Base-by-base conservation (phyloP, 2,113 vertebrate genomes). In the Oreamnos americanus region DNA sequence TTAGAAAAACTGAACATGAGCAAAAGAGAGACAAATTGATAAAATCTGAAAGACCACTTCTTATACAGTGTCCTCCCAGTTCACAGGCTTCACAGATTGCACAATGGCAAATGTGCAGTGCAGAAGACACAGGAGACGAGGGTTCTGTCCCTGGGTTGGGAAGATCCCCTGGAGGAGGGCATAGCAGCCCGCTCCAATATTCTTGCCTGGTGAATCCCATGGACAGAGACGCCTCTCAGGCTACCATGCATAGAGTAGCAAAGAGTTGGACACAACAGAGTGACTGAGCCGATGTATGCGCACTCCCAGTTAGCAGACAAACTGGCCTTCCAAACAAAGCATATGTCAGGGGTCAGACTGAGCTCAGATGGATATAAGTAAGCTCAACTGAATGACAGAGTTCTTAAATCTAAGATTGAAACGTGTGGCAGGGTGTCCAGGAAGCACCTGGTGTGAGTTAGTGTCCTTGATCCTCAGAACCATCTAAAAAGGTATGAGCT, bases 391-490 rank as follows among this genome's bases (percentile, higher is more conserved):
- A 92, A 74, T 2, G 67, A n/a, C 30, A 28, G 23, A 21, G 6
- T 45, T 53, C 94, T 85, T 87, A 58, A 36, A n/a, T n/a, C 47
- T 74, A 55, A 64, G 74, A 30, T 0, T 6, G 64, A 89, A 86
- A 45, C 8, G 1, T 25, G 9, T 53, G 62, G 81, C 30, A 60
- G 49, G 53, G n/a, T 43, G 62, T 71, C 81, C 57, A 36, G 49
- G 30, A 43, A 94, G 51, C 55, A 86, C 45, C 78, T 84, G 81
- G 4, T 17, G 25, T 87, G 28, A 79, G 60, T 96, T 84, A 11
- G 81, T 90, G 87, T 92, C 62, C 76, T 62, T 84, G 36, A 71
- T 51, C 57, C 26, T 85, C 26, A 58, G n/a, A 90, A 57, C 19
- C 87, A 58, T 21, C 19, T 16, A 49, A 64, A 79, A 67, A 87